Conservation (phyloP, 2,113 vertebrate species). For the Nesospiza acunhae region DNA sequence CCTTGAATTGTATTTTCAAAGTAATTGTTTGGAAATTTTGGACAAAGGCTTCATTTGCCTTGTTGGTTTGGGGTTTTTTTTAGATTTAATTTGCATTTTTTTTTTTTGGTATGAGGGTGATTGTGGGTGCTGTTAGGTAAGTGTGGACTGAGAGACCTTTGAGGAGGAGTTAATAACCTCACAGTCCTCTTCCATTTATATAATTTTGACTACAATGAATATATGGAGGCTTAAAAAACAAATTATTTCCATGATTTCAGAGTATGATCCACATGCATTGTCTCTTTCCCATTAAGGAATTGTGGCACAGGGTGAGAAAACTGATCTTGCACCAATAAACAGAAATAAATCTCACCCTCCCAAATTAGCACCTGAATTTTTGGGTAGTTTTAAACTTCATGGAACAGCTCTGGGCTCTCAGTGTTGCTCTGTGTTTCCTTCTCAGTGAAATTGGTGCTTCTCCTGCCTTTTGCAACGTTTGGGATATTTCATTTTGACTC, state of each 20-base stretch:
- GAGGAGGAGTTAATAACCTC: neutral
- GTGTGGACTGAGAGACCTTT: neutral
- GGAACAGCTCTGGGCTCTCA: fast-evolving
- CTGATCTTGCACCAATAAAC: neutral
- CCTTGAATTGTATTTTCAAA: neutral
- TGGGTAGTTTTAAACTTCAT: neutral
- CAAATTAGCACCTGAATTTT: neutral
- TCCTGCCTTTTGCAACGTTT: neutral
- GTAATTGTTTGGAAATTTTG: neutral
- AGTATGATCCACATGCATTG: neutral
- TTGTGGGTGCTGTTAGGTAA: neutral
- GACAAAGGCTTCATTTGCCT: neutral
- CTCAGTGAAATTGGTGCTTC: neutral
- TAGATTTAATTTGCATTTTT: neutral
- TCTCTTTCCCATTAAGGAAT: neutral
- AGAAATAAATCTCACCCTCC: neutral
- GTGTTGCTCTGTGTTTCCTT: neutral
- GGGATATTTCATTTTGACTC: neutral
- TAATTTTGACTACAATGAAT: neutral
- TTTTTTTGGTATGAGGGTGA: neutral
- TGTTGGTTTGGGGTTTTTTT: neutral
- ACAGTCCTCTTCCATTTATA: neutral
- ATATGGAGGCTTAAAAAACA: neutral
- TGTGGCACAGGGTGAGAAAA: neutral
- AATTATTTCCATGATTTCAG: neutral